phyloP scores from a whole-genome alignment of 2,113 vertebrate species.

The Sitta europaea region DNA sequence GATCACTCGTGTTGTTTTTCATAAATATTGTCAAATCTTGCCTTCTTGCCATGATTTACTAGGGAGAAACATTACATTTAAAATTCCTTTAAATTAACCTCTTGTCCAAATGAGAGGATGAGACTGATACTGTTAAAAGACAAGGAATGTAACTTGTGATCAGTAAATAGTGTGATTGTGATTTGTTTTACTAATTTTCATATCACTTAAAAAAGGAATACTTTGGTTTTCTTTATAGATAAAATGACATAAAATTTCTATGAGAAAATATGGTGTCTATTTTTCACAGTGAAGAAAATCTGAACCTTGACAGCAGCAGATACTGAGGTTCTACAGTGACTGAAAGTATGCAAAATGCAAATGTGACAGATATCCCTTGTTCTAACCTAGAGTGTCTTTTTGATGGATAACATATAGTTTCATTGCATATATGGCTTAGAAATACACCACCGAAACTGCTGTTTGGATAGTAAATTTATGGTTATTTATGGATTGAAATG shows the following conservation, averaged over 20 bases:
- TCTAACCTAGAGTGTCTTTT: neutral
- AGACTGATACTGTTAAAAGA: neutral
- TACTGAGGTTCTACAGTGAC: neutral
- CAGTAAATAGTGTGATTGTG: neutral
- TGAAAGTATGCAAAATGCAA: neutral
- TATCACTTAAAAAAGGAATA: neutral
- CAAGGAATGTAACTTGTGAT: accelerated
- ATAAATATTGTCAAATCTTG: neutral
- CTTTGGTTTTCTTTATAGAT: neutral
- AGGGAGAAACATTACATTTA: neutral
- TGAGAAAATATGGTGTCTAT: neutral
- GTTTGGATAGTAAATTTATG: neutral
- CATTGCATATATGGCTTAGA: neutral
- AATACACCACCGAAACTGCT: neutral
- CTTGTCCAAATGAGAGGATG: neutral
- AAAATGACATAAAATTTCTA: neutral
- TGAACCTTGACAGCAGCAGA: neutral
- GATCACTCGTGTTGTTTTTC: neutral
- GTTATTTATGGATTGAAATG: neutral
- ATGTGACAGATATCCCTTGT: neutral
- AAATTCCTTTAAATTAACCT: neutral
- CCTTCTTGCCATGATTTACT: neutral
- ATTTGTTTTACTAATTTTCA: neutral
- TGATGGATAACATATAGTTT: neutral
- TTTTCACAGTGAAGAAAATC: neutral